Conservation (phyloP, 2,888 invertebrate genomes). For the Phyllotreta cruciferae region DNA sequence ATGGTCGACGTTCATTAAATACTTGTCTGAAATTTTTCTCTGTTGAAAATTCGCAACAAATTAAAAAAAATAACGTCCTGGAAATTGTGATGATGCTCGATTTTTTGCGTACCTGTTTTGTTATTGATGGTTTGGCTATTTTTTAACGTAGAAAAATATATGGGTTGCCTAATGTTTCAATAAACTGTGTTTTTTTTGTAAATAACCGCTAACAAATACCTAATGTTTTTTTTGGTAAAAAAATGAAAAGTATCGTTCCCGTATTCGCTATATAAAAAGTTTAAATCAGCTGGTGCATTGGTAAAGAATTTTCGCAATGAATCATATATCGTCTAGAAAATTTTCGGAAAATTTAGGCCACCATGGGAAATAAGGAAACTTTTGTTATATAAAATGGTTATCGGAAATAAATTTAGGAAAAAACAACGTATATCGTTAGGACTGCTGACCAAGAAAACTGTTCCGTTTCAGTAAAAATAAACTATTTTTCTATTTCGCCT, state of each 20-base stretch:
- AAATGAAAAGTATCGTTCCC: too few species aligned
- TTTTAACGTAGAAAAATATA: constrained; percentile 11
- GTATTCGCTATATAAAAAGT: too few species aligned
- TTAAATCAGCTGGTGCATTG: too few species aligned
- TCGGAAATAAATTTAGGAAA: constrained; percentile 6
- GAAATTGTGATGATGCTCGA: neutral
- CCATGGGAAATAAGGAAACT: too few species aligned
- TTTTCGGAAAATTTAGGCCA: too few species aligned
- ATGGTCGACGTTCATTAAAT: constrained; percentile 10
- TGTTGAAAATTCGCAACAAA: constrained; percentile 7
- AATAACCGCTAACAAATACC: constrained; percentile 24
- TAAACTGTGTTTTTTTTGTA: constrained; percentile 20
- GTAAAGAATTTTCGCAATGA: too few species aligned
- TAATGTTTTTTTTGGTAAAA: too few species aligned
- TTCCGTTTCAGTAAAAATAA: constrained; percentile 16
- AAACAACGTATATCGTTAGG: constrained; percentile 14
- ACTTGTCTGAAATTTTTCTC: constrained; percentile 6
- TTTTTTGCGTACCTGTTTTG: neutral
- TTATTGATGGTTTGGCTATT: constrained; percentile 11
- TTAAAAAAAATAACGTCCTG: neutral
- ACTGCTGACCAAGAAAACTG: constrained; percentile 16
- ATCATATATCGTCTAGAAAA: too few species aligned
- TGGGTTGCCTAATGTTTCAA: constrained; percentile 18
- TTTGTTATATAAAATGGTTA: neutral
- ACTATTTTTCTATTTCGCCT: constrained; percentile 12